Evolutionary conservation across 2,888 invertebrate genomes (phyloP).

Genomic region (Ditula angustiorana): DNA sequence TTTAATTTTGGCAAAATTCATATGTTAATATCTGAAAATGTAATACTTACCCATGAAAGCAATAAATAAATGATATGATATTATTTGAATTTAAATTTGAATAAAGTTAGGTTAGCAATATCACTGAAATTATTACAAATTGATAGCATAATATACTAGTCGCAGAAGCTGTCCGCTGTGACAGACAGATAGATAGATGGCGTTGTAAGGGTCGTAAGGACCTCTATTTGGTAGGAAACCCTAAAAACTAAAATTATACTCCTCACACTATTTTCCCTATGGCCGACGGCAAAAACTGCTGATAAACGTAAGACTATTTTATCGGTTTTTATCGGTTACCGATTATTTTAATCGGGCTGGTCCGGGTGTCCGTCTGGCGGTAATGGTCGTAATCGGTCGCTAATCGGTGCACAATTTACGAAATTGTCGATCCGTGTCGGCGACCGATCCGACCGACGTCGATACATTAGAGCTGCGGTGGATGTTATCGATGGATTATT

Average conservation of each 20-base stretch:
- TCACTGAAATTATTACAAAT: too few species aligned
- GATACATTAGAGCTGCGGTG: slow-evolving; percentile 66
- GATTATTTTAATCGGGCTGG: slow-evolving; percentile 83
- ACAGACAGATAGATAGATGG: too few species aligned
- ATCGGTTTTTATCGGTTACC: slow-evolving; percentile 82
- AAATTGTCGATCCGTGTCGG: slow-evolving; percentile 85
- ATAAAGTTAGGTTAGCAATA: too few species aligned
- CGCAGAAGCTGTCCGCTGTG: too few species aligned
- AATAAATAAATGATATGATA: too few species aligned
- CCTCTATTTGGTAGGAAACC: too few species aligned
- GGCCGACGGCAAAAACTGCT: slow-evolving; percentile 58
- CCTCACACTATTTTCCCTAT: slow-evolving; percentile 53
- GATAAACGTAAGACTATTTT: slow-evolving; percentile 72
- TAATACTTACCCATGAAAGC: too few species aligned
- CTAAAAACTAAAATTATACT: slow-evolving; percentile 49
- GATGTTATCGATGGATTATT: slow-evolving; percentile 57
- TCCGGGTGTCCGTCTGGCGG: slow-evolving; percentile 82
- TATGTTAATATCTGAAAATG: too few species aligned
- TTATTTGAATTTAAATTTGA: too few species aligned
- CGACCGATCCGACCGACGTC: slow-evolving; percentile 72
- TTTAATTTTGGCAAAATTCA: too few species aligned
- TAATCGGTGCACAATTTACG: slow-evolving; percentile 85
- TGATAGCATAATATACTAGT: too few species aligned
- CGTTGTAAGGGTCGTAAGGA: too few species aligned
- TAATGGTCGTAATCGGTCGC: slow-evolving; percentile 84